These are phyloP conservation scores for Zapus hudsonius DNA, from an alignment of 2,113 vertebrate species.

Conservation along the genomic window DNA sequence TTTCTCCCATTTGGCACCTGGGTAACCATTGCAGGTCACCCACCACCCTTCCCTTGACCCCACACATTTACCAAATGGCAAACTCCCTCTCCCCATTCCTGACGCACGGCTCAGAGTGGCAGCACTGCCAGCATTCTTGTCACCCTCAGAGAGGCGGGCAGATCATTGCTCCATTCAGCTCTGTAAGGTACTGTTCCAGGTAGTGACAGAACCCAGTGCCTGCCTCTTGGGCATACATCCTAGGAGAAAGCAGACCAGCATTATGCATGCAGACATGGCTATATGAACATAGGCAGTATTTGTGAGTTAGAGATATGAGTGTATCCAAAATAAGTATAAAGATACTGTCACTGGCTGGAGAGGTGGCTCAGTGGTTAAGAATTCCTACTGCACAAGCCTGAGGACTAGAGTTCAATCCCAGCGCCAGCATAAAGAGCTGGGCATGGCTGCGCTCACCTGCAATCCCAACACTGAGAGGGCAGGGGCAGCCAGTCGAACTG, in stretches of 20 bases:
- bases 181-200: neutral
- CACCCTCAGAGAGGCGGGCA: too few relatives aligned
- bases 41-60: neutral
- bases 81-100: neutral
- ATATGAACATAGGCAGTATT: neutral
- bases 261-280: neutral
- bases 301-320: neutral
- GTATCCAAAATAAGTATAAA: neutral
- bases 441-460: too few relatives aligned
- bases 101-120: neutral
- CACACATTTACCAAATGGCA: neutral
- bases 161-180: neutral
- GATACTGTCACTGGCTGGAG: neutral
- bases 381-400: too few relatives aligned
- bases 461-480: too few relatives aligned
- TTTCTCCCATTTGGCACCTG: neutral
- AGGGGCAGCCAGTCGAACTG: too few relatives aligned
- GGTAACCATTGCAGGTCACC: neutral
- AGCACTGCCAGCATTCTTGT: neutral
- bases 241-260: neutral
- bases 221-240: neutral
- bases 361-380: too few relatives aligned
- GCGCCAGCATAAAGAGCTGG: too few relatives aligned
- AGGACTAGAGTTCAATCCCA: too few relatives aligned
- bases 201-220: neutral